Percentiles rank a stretch among this genome's conserved stretches.
phyloP scores from a whole-genome alignment of 2,888 invertebrate genomes.

The Coenonympha arcania region DNA sequence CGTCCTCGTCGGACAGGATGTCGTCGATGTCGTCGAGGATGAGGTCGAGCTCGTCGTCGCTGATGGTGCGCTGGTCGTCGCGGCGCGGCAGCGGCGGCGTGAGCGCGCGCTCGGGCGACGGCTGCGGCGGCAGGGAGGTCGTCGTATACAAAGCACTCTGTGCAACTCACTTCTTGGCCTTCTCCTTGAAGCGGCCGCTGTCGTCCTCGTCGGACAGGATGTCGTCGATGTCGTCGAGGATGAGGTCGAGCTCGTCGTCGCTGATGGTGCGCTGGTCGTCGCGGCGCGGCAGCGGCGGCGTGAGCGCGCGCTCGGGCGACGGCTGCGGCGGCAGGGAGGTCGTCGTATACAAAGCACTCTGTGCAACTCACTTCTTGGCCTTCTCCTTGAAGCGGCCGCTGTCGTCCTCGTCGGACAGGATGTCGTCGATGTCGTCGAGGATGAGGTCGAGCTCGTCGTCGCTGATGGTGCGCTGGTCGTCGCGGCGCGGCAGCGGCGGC shows the following conservation, averaged over 20 bases:
- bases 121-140: too few species aligned
- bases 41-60: conserved; percentile 60
- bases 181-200: conserved; percentile 47
- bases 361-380: conserved; percentile 37
- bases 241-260: conserved; percentile 61
- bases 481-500: conserved; percentile 22
- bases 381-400: conserved; percentile 48
- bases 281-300: conserved; percentile 24
- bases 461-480: conserved; percentile 30
- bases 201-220: conserved; percentile 65
- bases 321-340: conserved; percentile 16
- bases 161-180: conserved; percentile 38
- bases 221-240: conserved; percentile 63
- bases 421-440: conserved; percentile 62
- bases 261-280: conserved; percentile 31
- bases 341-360: too few species aligned
- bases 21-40: conserved; percentile 65
- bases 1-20: conserved; percentile 63
- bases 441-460: conserved; percentile 64
- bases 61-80: conserved; percentile 29
- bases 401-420: conserved; percentile 63
- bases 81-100: conserved; percentile 25
- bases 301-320: conserved; percentile 29
- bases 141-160: too few species aligned
- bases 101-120: conserved; percentile 28